Percentiles rank a stretch among this genome's conserved stretches.
Evolutionary conservation across 2,888 invertebrate genomes (phyloP).

Genomic region (Meliscaeva auricollis): DNA sequence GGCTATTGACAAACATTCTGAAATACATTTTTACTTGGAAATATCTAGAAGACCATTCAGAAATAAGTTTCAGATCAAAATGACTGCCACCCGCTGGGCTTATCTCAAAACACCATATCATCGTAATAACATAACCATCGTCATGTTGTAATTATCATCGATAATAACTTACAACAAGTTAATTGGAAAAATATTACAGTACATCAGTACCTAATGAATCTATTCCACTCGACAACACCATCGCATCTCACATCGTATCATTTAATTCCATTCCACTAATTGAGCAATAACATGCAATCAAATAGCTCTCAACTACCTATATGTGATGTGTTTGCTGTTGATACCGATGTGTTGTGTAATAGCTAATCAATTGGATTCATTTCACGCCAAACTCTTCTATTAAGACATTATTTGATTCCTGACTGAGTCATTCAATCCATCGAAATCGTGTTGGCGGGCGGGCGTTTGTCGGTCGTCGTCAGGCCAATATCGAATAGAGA

Average conservation of each 20-base stretch:
- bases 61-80: too few relatives aligned
- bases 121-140: neutral
- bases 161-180: neutral
- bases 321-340: conserved; percentile 1
- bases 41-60: too few relatives aligned
- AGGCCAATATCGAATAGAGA: neutral
- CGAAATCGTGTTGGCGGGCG: neutral
- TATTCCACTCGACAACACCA: conserved; percentile 18
- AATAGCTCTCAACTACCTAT: neutral
- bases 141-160: neutral
- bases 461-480: too few relatives aligned
- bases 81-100: too few relatives aligned
- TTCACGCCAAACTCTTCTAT: conserved; percentile 55
- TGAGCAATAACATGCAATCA: conserved; percentile 31
- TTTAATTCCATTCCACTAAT: conserved; percentile 24
- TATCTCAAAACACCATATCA: too few relatives aligned
- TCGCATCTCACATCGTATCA: neutral
- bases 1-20: too few relatives aligned
- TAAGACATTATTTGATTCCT: conserved; percentile 50
- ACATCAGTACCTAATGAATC: neutral
- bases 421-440: conserved; percentile 17
- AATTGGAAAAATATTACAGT: neutral
- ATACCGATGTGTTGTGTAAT: conserved; percentile 38
- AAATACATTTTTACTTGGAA: too few relatives aligned
- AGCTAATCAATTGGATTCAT: conserved; percentile 65